Conservation (phyloP, 1,140 invertebrate genomes). For the Lucilia cuprina region DNA sequence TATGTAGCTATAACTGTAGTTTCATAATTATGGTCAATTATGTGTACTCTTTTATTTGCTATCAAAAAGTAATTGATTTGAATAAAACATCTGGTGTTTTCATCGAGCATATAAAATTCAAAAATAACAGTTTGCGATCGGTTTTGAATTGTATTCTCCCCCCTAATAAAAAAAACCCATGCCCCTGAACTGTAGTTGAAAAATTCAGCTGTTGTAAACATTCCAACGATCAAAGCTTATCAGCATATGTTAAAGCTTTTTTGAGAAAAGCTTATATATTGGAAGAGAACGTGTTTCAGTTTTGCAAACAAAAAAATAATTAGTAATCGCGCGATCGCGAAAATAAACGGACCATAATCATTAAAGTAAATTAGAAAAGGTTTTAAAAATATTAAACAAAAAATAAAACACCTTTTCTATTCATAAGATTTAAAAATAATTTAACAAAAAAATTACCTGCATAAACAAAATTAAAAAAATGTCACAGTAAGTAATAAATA, state of each 20-base stretch:
- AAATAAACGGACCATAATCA: conserved; percentile 30
- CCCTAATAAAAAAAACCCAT: neutral
- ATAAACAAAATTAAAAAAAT: neutral
- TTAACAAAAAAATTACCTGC: too few species aligned
- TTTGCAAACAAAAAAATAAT: conserved; percentile 5
- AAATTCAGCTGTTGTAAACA: neutral
- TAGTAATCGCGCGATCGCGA: conserved; percentile 42
- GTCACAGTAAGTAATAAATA: conserved; percentile 23
- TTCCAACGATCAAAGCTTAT: neutral
- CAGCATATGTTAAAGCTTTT: neutral
- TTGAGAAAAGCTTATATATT: neutral
- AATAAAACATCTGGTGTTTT: too few species aligned
- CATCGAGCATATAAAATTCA: too few species aligned
- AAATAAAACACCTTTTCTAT: too few species aligned
- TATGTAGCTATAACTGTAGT: too few species aligned
- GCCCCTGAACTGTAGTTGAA: neutral
- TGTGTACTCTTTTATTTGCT: too few species aligned
- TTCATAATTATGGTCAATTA: too few species aligned
- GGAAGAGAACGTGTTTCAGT: conserved; percentile 4
- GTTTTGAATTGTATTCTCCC: too few species aligned
- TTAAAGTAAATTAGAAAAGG: neutral
- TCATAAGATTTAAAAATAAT: too few species aligned
- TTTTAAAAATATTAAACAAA: too few species aligned
- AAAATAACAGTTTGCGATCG: too few species aligned
- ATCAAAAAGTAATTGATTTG: too few species aligned